Evolutionary conservation across 1,140 invertebrate genomes (phyloP), one percentile per base, ranked within the genome.

Genomic region (Campoletis sonorensis): DNA sequence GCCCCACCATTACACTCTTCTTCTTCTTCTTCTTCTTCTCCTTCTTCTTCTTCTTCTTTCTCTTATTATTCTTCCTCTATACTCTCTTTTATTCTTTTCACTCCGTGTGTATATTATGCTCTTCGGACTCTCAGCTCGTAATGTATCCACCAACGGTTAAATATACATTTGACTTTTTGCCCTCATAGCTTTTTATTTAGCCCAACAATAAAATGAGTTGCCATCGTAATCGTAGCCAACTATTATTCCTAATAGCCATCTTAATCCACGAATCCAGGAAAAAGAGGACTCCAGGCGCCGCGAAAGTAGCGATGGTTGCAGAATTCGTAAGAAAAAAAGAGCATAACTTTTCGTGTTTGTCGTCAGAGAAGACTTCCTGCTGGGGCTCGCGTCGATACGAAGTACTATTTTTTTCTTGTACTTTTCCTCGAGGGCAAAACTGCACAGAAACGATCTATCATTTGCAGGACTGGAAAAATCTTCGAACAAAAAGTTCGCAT

Each of bases 1-100:
- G 73, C 82, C 82, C 82, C 77, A 75, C 80, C 79, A 83, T 81
- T 81, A 83, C 72, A 26, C 72, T 79, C 80, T 37, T 81, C 70
- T 64, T 64, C 76, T 78, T 78, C 76, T 5, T 67, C 76, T 27
- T 64, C 76, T 78, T 78, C 58, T 15, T 45, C 58, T 45, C 76
- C 80, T 49, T 79, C 70, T 49, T 64, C 58, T 78, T 78, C 58
- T 15, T 67, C 58, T 45, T 79, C 80, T 49, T 81, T 49, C 49
- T 40, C 76, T 73, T 51, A n/a, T 15, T 67, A 30, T 45, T 79
- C 80, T 49, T 81, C 58, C 49, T 40, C 76, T 73, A 13, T 10
- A 10, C 54, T 58, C 18, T 30, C 33, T 58, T 27, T 1, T 75
- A 16, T 4, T 75, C 13, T 49, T 30, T 67, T 58, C 61, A 64